Evolutionary conservation across 2,797 vertebrate genomes (phyloP).

Genomic region (Trachurus trachurus): DNA sequence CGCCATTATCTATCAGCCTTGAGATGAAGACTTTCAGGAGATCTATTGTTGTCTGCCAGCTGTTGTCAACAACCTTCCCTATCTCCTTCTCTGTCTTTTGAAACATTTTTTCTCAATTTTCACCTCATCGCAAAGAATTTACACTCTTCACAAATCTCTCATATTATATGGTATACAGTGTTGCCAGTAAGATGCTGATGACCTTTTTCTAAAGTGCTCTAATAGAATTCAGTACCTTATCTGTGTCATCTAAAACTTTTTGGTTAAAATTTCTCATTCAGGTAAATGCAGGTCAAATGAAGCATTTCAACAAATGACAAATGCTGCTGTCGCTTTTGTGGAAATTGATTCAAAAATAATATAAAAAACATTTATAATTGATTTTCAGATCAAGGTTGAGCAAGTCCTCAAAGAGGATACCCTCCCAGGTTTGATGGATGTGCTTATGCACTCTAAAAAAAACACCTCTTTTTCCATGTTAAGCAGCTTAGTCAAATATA

Average conservation of each 20-base stretch:
- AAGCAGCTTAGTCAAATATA: background rate
- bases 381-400: conserved; percentile 13
- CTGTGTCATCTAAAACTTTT: too few relatives aligned
- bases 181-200: too few relatives aligned
- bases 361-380: background rate
- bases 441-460: background rate
- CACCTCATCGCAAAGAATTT: conserved; percentile 10
- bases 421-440: background rate
- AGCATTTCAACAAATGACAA: background rate
- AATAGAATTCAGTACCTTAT: too few relatives aligned
- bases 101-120: conserved; percentile 28
- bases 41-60: conserved; percentile 66
- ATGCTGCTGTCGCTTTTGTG: background rate
- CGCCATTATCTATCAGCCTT: conserved; percentile 63
- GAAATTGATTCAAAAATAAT: background rate
- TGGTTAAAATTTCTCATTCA: background rate
- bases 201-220: too few relatives aligned
- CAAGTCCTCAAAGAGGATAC: background rate
- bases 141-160: background rate
- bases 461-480: background rate
- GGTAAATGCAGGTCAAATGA: background rate
- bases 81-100: conserved; percentile 18
- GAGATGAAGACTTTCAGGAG: conserved; percentile 70
- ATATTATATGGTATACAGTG: too few relatives aligned
- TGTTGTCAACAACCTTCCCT: conserved; percentile 56